These are phyloP conservation scores for Atractosteus spatula DNA, from an alignment of 2,113 vertebrate species.

Conservation along the genomic window DNA sequence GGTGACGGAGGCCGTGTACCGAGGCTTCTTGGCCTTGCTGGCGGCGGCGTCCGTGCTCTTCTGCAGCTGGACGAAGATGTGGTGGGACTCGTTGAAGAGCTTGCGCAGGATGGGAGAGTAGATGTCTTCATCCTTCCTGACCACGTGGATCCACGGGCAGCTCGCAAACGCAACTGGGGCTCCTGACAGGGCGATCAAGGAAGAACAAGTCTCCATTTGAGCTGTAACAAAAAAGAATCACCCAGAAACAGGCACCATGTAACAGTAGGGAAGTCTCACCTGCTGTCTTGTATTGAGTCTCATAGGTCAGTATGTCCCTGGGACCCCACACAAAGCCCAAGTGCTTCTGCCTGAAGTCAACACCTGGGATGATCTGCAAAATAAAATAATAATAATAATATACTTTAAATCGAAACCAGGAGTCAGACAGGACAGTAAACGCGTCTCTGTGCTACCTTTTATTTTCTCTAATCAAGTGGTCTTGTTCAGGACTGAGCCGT, in stretches of 20 bases:
- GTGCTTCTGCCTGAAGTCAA: conserved; percentile 69
- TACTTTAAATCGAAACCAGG: not conserved
- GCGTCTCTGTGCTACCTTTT: no score
- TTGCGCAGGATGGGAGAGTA: conserved; percentile 88
- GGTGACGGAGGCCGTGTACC: conserved; percentile 44
- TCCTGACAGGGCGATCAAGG: conserved; percentile 31
- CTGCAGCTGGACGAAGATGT: conserved; percentile 90
- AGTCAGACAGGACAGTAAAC: not conserved
- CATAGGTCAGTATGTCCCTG: conserved; percentile 83
- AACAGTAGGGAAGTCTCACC: conserved; percentile 49
- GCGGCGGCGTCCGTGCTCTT: conserved; percentile 77
- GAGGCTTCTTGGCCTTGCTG: conserved; percentile 75
- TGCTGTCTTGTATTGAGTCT: conserved; percentile 69
- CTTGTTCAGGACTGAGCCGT: not conserved
- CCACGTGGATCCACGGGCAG: conserved; percentile 66
- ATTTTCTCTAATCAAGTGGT: not conserved
- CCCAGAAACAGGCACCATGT: not conserved
- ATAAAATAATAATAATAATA: not conserved
- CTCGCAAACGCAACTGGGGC: conserved; percentile 23
- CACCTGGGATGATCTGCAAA: conserved; percentile 73
- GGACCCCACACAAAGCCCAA: conserved; percentile 92
- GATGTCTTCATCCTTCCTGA: conserved; percentile 83
- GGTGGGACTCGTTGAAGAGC: conserved; percentile 95
- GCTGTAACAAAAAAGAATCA: no score
- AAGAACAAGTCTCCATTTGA: not conserved